phyloP scores from a whole-genome alignment of 2,113 vertebrate species.

The Ancistrus triradiatus region DNA sequence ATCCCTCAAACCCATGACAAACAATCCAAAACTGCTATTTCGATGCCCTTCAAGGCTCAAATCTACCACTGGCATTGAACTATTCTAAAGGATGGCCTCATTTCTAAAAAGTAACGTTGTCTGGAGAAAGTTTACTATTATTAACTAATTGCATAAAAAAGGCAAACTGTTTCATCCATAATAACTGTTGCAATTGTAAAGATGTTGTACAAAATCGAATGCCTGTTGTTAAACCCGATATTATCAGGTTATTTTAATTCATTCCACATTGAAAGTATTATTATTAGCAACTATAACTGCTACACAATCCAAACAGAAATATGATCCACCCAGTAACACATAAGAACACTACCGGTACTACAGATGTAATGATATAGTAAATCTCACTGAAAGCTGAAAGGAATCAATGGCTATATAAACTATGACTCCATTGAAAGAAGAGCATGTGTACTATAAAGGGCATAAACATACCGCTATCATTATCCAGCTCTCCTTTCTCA shows the following conservation, averaged over 20 bases:
- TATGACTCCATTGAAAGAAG: constrained; percentile 7
- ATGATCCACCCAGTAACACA: constrained; percentile 35
- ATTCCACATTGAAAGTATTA: neutral
- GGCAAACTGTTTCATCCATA: neutral
- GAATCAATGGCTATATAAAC: constrained; percentile 40
- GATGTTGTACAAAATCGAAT: constrained; percentile 5
- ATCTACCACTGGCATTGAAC: constrained; percentile 67
- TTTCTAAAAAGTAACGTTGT: constrained; percentile 51
- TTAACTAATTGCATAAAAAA: too few relatives aligned
- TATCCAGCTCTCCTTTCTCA: neutral
- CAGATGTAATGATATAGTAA: constrained; percentile 45
- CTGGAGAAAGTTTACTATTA: constrained; percentile 49
- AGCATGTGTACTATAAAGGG: constrained; percentile 28
- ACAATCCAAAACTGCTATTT: constrained; percentile 61
- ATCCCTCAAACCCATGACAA: constrained; percentile 63
- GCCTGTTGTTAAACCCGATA: neutral
- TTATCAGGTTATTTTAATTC: neutral
- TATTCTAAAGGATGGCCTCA: constrained; percentile 55
- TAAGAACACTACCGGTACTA: constrained; percentile 25
- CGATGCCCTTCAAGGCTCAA: constrained; percentile 68
- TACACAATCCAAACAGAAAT: constrained; percentile 9
- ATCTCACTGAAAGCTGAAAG: constrained; percentile 33
- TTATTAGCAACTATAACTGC: neutral
- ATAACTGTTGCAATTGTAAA: neutral
- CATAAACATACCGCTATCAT: constrained; percentile 11